Conservation (phyloP, 1,140 invertebrate genomes). For the Linepithema humile region DNA sequence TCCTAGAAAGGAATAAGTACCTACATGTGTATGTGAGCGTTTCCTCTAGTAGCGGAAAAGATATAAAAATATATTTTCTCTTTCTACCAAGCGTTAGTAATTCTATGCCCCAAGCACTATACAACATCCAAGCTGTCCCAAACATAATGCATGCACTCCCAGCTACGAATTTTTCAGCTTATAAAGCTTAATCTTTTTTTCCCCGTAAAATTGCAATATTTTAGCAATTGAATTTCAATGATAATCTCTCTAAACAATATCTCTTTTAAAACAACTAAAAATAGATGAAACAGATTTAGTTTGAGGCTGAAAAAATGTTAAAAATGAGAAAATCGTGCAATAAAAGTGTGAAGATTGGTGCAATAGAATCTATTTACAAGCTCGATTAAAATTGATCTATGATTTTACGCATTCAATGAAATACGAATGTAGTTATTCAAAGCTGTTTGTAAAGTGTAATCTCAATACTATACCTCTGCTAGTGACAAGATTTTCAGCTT, state of each 20-base stretch:
- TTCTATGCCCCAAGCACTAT: background rate
- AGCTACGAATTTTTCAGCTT: background rate
- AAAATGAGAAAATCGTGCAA: background rate
- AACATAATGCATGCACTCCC: background rate
- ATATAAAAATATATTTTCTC: background rate
- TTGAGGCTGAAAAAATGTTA: background rate
- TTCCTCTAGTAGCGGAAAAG: background rate
- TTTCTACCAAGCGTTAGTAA: slow-evolving; percentile 1
- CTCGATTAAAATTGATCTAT: background rate
- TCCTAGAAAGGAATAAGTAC: slow-evolving; percentile 65
- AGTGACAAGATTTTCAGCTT: slow-evolving; percentile 80
- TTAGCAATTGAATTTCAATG: no score
- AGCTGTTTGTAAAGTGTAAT: background rate
- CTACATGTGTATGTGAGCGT: background rate
- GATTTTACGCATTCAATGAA: background rate
- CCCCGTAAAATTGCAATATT: no score
- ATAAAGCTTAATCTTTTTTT: background rate
- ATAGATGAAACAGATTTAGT: no score
- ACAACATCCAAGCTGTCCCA: background rate
- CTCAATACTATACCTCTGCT: slow-evolving; percentile 75
- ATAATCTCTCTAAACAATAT: background rate
- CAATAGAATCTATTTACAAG: background rate
- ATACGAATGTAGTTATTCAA: background rate
- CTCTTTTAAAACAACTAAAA: background rate
- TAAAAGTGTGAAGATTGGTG: background rate